Evolutionary conservation across 2,888 invertebrate genomes (phyloP).

Genomic region (Chloroclysta siterata): DNA sequence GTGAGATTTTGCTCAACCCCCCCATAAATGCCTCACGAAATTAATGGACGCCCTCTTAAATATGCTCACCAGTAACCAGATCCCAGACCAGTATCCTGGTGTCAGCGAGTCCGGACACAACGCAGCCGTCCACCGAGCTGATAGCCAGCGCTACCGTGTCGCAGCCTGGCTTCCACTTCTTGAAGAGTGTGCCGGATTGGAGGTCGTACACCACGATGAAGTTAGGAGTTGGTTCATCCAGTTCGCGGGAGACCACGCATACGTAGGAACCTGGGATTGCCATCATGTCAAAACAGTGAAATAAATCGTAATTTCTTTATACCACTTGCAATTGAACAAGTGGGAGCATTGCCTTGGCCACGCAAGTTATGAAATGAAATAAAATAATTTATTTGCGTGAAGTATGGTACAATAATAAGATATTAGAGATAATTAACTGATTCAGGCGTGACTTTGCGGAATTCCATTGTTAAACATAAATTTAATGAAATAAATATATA

Average conservation of each 20-base stretch:
- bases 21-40: too few species aligned
- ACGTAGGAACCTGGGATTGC: conserved; percentile 87
- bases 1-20: too few species aligned
- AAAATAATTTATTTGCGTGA: too few species aligned
- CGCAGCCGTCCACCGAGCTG: conserved; percentile 92
- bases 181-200: conserved; percentile 94
- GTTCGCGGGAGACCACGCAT: conserved; percentile 85
- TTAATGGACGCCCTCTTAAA: too few species aligned
- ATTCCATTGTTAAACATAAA: too few species aligned
- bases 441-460: too few species aligned
- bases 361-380: too few species aligned
- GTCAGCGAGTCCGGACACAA: conserved; percentile 93
- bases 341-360: too few species aligned
- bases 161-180: conserved; percentile 95
- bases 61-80: conserved; percentile 88
- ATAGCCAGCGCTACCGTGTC: conserved; percentile 94
- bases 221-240: conserved; percentile 91
- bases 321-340: too few species aligned
- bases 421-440: too few species aligned
- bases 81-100: conserved; percentile 94
- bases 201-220: conserved; percentile 96
- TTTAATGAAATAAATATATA: too few species aligned
- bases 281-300: neutral
- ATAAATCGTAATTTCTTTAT: neutral
- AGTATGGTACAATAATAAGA: too few species aligned